Evolutionary conservation across 2,113 vertebrate species (phyloP).

Genomic region (Rhea americana): DNA sequence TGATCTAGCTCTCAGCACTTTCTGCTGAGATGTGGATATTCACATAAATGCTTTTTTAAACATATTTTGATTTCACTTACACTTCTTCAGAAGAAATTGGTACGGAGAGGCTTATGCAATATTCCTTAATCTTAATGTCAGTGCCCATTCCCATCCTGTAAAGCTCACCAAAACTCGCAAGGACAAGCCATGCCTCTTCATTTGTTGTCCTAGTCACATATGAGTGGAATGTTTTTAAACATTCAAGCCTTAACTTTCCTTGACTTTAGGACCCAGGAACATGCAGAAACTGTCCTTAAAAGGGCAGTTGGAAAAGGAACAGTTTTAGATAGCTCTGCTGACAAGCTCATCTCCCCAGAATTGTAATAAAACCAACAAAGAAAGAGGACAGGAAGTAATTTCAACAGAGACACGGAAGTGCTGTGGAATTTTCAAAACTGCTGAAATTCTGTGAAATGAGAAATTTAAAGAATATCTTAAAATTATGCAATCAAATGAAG

Average conservation of each 20-base stretch:
- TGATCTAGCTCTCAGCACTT: neutral
- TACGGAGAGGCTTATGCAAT: neutral
- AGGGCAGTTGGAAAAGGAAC: neutral
- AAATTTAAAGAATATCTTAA: neutral
- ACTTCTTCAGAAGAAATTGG: neutral
- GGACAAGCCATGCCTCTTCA: neutral
- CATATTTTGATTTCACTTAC: neutral
- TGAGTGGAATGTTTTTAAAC: neutral
- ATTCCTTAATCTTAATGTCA: neutral
- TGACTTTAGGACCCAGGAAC: neutral
- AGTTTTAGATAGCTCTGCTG: rapidly evolving
- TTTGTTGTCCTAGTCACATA: neutral
- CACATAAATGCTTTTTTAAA: neutral
- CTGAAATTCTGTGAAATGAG: neutral
- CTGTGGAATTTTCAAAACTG: neutral
- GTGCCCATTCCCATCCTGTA: neutral
- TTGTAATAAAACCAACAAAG: neutral
- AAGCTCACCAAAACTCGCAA: neutral
- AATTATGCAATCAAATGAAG: neutral
- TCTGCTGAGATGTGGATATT: neutral
- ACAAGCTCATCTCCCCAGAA: neutral
- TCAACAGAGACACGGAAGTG: neutral
- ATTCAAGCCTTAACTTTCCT: neutral
- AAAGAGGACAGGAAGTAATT: neutral
- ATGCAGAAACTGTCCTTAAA: neutral